Base-by-base conservation (phyloP, 2,113 vertebrate genomes). In the Hystrix brachyura region DNA sequence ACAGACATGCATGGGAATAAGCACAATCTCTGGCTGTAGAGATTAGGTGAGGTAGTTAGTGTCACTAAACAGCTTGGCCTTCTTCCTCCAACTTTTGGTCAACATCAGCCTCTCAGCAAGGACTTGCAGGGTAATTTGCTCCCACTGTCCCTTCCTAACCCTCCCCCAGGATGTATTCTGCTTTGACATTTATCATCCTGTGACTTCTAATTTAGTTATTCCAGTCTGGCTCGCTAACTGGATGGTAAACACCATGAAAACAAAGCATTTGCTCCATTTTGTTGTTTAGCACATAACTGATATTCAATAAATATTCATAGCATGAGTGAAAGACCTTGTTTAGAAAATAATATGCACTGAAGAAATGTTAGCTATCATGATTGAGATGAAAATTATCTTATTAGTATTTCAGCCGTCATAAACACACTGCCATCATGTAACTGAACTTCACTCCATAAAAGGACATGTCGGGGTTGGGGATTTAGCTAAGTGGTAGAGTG, bases 241-340 rank as follows among this genome's bases (percentile, higher is more conserved):
- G 27, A 72, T 69, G 25, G 11, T 11, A 7, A 80, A 38, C 11
- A 43, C 32, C n/a, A 48, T 3, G 29, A 59, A 76, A 93, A n/a
- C 18, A 38, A 87, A 96, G 18, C 34, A 60, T 80, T 46, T 76
- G 38, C 12, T 76, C 38, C 55, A 5, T 55, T 83, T 72, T 80
- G 21, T 27, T 82, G 48, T 74, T 62, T 81, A 89, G 48, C 38
- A 53, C 0, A 19, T 32, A 67, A 55, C 29, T 79, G 17, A 78
- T 85, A 55, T 78, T 92, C 34, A 81, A 48, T 89, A 89, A 85
- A 71, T 82, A 60, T 80, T 93, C 21, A 17, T 27, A 67, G 57
- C 21, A 67, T 62, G 29, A 84, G 67, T 92, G 62, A 72, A 78
- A 89, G 53, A 25, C 3, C 34, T 86, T 32, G 12, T 8, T 8